These are phyloP conservation scores for Elysia crispata DNA, from an alignment of 2,888 invertebrate genomes.

Conservation along the genomic window DNA sequence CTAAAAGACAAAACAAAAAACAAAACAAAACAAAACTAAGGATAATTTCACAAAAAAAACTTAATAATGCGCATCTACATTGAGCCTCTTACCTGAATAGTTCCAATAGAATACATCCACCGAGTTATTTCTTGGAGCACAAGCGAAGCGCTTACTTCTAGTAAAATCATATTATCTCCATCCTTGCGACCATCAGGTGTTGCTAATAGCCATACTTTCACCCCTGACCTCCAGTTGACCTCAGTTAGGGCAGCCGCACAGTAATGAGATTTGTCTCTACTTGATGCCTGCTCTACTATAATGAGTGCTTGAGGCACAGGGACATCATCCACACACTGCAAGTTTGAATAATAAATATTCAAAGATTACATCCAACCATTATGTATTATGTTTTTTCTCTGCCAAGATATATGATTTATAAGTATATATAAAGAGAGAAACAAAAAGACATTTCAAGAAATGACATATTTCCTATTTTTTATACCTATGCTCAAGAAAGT, in stretches of 20 bases:
- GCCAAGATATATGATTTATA: no score
- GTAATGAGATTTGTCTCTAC: background rate
- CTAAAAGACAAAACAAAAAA: background rate
- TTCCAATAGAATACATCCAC: background rate
- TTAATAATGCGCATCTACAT: background rate
- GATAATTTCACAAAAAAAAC: background rate
- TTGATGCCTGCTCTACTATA: conserved; percentile 31
- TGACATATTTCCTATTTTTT: no score
- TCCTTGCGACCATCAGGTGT: conserved; percentile 59
- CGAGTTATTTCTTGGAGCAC: conserved; percentile 3
- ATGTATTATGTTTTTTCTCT: no score
- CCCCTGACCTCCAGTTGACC: conserved; percentile 55
- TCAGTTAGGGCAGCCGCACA: conserved; percentile 52
- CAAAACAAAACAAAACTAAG: background rate
- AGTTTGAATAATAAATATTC: background rate
- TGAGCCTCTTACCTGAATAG: conserved; percentile 15
- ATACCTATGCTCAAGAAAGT: no score
- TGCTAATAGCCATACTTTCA: conserved; percentile 51
- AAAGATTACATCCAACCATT: no score
- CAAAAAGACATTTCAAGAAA: no score
- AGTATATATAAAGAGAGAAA: no score
- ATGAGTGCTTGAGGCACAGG: conserved; percentile 58
- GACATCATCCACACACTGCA: conserved; percentile 48
- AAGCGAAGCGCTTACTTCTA: conserved; percentile 43
- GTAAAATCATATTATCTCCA: conserved; percentile 36